Evolutionary conservation across 2,888 invertebrate genomes (phyloP).

Genomic region (Halocaridina rubra): DNA sequence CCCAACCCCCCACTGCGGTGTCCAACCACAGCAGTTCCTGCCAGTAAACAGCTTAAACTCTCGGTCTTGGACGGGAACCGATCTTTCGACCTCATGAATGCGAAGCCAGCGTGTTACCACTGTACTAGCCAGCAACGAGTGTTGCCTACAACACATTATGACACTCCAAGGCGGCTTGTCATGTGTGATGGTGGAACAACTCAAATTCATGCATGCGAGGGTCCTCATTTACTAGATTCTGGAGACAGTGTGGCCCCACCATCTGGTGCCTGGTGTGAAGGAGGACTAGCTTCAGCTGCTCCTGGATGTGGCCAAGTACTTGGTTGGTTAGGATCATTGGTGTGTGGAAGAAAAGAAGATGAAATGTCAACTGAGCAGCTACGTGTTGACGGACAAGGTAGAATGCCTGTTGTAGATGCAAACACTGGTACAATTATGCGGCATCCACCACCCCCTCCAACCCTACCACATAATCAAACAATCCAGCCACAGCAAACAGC

Average conservation of each 20-base stretch:
- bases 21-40: too few relatives aligned
- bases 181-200: conserved; percentile 31
- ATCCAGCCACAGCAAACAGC: background rate
- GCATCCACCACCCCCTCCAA: conserved; percentile 38
- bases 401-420: conserved; percentile 63
- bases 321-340: conserved; percentile 58
- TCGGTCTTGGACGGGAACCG: too few relatives aligned
- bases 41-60: too few relatives aligned
- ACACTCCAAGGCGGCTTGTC: conserved; percentile 42
- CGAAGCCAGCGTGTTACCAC: too few relatives aligned
- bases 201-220: background rate
- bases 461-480: background rate
- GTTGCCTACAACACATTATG: conserved; percentile 36
- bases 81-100: too few relatives aligned
- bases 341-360: conserved; percentile 46
- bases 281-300: conserved; percentile 26
- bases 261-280: conserved; percentile 48
- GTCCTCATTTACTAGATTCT: background rate
- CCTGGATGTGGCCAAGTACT: conserved; percentile 52
- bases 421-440: conserved; percentile 56
- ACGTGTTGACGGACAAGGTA: conserved; percentile 58
- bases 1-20: conserved; percentile 46
- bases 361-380: conserved; percentile 16
- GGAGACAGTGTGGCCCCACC: background rate
- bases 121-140: too few relatives aligned